Conservation (phyloP, 2,888 invertebrate species). For the Lithodes maja region DNA sequence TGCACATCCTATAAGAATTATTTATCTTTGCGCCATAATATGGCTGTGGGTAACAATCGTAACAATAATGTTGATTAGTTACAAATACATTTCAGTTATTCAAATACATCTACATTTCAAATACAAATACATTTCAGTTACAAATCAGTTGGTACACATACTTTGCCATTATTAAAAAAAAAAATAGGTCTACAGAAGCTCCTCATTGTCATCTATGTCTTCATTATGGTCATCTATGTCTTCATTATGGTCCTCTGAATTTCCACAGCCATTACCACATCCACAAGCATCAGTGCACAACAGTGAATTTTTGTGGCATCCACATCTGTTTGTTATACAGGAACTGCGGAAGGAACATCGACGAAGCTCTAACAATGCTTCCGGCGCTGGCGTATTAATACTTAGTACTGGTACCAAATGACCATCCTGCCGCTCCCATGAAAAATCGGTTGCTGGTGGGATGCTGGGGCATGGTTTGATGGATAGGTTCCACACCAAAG, state of each 20-base stretch:
- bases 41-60: background rate
- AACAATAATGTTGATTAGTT: background rate
- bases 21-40: background rate
- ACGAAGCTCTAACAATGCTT: conserved; percentile 4
- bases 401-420: background rate
- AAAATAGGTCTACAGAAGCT: background rate
- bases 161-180: background rate
- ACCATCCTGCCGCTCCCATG: background rate
- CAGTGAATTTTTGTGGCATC: background rate
- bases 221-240: background rate
- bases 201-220: background rate
- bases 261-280: conserved; percentile 13
- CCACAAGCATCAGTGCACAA: background rate
- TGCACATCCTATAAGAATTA: too few relatives aligned
- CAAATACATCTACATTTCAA: too few relatives aligned
- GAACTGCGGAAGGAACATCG: conserved; percentile 7
- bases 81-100: background rate
- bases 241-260: conserved; percentile 17
- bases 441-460: background rate
- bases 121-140: background rate
- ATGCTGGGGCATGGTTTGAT: background rate
- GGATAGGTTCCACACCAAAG: background rate
- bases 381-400: conserved; percentile 21
- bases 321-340: conserved; percentile 22
- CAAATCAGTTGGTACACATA: background rate